Base-by-base conservation (phyloP, 2,888 invertebrate genomes). In the Oscheius sp. region DNA sequence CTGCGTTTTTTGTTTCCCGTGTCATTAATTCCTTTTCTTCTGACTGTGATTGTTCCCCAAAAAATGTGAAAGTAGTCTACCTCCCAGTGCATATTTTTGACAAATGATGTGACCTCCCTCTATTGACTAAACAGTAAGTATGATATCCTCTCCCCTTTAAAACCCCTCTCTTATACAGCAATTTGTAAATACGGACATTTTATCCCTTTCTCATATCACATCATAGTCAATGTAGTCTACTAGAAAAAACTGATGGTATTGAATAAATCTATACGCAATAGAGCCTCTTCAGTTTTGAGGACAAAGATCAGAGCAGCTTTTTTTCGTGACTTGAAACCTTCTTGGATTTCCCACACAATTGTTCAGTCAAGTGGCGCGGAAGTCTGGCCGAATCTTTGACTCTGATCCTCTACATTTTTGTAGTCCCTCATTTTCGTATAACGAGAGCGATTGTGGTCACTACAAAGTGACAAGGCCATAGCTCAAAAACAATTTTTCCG, bases 401-500 rank as follows among this genome's bases (percentile, higher is more conserved):
- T 45, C 23, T 61, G 25, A 29, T 27, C 29, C 61, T 61, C 61
- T 57, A 10, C 23, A 17, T 20, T 23, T 37, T 34, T 20, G 37
- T 37, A 34, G 39, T 25, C 39, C 52, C 17, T 57, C 57, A 8
- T 27, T 42, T 17, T 61, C 61, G 61, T 61, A 61, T 61, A 61
- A 45, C 61, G 42, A 42, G 42, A 61, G 25, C 45, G 39, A 61
- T 61, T 61, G 61, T 45, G 61, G 61, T 61, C 61, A 61, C 61
- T 61, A 45, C 42, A 27, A 58, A 58, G 42, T 39, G 58, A 39
- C 58, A 58, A 23, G 61, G 45, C 61, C 27, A 17, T 45, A 45
- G n/a, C n/a, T 61, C 61, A 42, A 61, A 61, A 61, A 61, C 61
- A 61, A 61, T 42, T 45, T 61, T 61, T 61, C 61, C 45, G 20